These are phyloP conservation scores for Conomelus anceps DNA, from an alignment of 2,888 invertebrate genomes.

Conservation along the genomic window DNA sequence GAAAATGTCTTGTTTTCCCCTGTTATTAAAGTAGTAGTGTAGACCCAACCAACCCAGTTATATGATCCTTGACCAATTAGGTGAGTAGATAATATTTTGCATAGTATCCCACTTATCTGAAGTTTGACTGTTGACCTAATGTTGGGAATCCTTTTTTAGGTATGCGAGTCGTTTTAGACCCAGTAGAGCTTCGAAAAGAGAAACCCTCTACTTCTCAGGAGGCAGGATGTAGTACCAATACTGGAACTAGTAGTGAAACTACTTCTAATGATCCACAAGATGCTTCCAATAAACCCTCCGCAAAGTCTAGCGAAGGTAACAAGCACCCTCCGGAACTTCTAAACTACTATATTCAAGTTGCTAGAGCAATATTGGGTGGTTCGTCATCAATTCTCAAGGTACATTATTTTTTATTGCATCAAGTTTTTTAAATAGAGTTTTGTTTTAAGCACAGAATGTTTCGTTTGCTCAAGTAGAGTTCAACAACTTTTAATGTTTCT, in stretches of 20 bases:
- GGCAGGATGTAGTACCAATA: not conserved
- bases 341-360: slow-evolving; percentile 30
- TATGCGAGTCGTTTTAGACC: not conserved
- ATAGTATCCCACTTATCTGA: too few species aligned
- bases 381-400: slow-evolving; percentile 29
- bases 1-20: too few species aligned
- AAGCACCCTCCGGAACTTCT: slow-evolving; percentile 21
- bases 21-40: too few species aligned
- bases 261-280: not conserved
- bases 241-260: not conserved
- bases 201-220: not conserved
- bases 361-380: slow-evolving; percentile 30
- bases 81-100: too few species aligned
- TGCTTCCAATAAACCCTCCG: not conserved
- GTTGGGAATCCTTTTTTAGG: not conserved
- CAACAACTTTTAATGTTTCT: too few species aligned
- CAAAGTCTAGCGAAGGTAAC: not conserved
- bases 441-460: too few species aligned
- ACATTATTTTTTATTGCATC: too few species aligned
- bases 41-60: too few species aligned
- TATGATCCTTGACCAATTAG: too few species aligned
- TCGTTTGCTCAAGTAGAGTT: too few species aligned
- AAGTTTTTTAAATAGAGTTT: too few species aligned
- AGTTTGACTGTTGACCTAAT: too few species aligned
- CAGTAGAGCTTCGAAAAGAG: not conserved